Base-by-base conservation (phyloP, 1,140 invertebrate genomes). In the Solenopsis fugax region DNA sequence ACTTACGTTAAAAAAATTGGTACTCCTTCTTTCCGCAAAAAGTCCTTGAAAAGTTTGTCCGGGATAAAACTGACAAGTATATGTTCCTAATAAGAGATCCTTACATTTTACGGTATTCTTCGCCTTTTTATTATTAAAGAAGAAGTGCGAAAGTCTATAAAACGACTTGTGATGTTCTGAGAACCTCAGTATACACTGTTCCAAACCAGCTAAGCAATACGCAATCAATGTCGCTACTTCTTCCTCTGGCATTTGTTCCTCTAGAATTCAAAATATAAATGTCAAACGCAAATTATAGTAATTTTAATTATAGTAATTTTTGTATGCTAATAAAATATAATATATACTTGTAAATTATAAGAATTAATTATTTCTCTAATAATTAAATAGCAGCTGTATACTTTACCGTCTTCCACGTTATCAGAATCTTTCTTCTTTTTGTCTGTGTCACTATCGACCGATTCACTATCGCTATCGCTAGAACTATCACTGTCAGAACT, bases 121-220 rank as follows among this genome's bases (percentile, higher is more conserved):
- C 62, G 96, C 96, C 62, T 95, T 95, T 92, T 97, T 96, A 34
- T 97, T 98, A 84, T 97, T 96, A 92, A 97, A 98, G 94, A 97
- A 98, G 91, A 98, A 97, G 94, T 98, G 96, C 2, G 98, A 97
- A 45, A 99, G 94, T 86, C 98, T 96, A 94, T 99, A 99, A 41
- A 98, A 96, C 0, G 98, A 98, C 95, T 99, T 99, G 94, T 99
- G 99, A 95, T 99, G 98, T 89, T 98, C 97, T 0, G 98, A 97
- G 95, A 98, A 98, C 58, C 98, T 95, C 67, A 96, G 96, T 5
- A 98, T 96, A 93, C 98, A 99, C 88, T 98, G 96, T 95, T 98
- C 97, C 65, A 99, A 94, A 21, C 98, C 98, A 91, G 96, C 96
- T 34, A 98, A 92, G 94, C 98, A 98, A 21, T 95, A 91, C 52